Conservation (phyloP, 2,888 invertebrate genomes). For the Eupithecia pulchellata region DNA sequence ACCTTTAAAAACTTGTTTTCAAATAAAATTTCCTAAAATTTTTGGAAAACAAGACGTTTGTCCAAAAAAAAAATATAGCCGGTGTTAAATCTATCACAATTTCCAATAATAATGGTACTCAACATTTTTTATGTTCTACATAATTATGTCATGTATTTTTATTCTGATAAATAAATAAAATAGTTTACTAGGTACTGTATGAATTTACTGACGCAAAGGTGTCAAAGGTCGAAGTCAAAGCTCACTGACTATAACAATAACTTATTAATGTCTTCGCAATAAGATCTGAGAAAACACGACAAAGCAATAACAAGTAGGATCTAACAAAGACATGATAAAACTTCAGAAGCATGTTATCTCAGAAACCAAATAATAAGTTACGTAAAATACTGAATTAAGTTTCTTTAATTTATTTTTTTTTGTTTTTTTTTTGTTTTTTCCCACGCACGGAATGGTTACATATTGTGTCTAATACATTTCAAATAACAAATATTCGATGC, state of each 20-base stretch:
- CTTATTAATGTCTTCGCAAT: slow-evolving; percentile 11
- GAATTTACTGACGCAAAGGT: slow-evolving; percentile 6
- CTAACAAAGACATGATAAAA: background rate
- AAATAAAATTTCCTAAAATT: no score
- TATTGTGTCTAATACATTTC: background rate
- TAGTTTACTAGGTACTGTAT: slow-evolving; percentile 6
- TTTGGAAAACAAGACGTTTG: background rate
- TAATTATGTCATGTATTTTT: background rate
- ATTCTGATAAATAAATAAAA: background rate
- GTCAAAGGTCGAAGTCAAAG: slow-evolving; percentile 12
- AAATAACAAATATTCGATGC: background rate
- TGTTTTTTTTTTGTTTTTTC: no score
- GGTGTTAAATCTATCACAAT: background rate
- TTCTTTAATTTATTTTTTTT: no score
- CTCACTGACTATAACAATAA: slow-evolving; percentile 10
- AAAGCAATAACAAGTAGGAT: slow-evolving; percentile 3
- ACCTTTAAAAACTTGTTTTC: background rate
- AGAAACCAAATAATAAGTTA: background rate
- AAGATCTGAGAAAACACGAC: background rate
- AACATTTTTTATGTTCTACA: background rate
- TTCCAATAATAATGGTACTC: background rate
- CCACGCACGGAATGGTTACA: background rate
- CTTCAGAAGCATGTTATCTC: background rate
- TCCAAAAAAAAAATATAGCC: background rate
- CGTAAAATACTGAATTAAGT: background rate